Evolutionary conservation across 92 coral and sea anemone genomes (phyloP).

Genomic region (Micromussa lordhowensis): DNA sequence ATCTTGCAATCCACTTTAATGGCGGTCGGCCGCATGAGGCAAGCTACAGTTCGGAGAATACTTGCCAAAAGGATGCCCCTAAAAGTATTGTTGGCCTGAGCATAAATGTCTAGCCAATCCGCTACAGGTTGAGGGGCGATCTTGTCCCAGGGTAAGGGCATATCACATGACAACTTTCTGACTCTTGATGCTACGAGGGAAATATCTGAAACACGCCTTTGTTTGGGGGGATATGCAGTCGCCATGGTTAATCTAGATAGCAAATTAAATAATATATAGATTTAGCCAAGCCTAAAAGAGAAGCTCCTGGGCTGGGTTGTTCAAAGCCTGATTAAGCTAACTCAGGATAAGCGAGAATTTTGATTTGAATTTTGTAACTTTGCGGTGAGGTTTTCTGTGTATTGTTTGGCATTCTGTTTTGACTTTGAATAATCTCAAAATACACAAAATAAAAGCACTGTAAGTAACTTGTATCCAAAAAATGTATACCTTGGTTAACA

Average conservation of each 20-base stretch:
- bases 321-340: too few relatives aligned
- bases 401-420: too few relatives aligned
- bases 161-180: not conserved
- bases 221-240: not conserved
- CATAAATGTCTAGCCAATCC: constrained; percentile 39
- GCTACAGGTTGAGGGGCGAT: constrained; percentile 5
- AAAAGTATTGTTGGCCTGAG: constrained; percentile 19
- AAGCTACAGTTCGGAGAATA: constrained; percentile 31
- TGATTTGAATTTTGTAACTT: too few relatives aligned
- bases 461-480: too few relatives aligned
- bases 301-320: too few relatives aligned
- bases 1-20: constrained; percentile 53
- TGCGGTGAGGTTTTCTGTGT: too few relatives aligned
- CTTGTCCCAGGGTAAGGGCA: constrained; percentile 34
- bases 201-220: constrained; percentile 1
- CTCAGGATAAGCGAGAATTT: too few relatives aligned
- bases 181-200: not conserved
- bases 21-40: constrained; percentile 21
- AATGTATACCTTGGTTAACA: too few relatives aligned
- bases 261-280: too few relatives aligned
- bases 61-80: constrained; percentile 22
- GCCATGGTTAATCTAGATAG: not conserved
- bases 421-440: too few relatives aligned
- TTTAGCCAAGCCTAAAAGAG: too few relatives aligned
- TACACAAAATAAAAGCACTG: too few relatives aligned